phyloP scores from a whole-genome alignment of 2,888 invertebrate genomes.

The Polydrusus cervinus region DNA sequence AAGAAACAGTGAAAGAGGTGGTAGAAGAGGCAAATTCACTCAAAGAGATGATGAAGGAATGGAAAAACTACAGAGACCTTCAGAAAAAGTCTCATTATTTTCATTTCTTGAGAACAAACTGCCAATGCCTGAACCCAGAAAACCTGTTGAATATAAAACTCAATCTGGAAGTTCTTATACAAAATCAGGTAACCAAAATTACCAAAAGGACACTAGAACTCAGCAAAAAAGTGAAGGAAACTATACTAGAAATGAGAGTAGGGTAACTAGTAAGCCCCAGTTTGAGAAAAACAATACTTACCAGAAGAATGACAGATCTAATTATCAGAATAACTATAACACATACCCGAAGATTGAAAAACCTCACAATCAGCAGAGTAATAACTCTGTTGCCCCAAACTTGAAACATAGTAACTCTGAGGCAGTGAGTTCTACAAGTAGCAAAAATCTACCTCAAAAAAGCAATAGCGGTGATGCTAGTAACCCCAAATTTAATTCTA shows the following conservation, averaged over 20 bases:
- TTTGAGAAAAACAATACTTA: conserved; percentile 16
- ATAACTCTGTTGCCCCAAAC: conserved; percentile 25
- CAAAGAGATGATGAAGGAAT: conserved; percentile 72
- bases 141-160: conserved; percentile 14
- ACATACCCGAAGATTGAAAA: conserved; percentile 15
- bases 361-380: conserved; percentile 30
- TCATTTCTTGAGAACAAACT: conserved; percentile 89
- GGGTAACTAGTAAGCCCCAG: background rate
- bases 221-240: conserved; percentile 40
- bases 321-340: conserved; percentile 23
- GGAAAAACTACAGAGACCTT: conserved; percentile 80
- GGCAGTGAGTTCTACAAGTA: background rate
- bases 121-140: conserved; percentile 69
- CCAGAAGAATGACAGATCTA: conserved; percentile 29
- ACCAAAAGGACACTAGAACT: conserved; percentile 49
- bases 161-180: conserved; percentile 27
- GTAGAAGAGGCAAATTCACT: conserved; percentile 50
- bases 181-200: conserved; percentile 36
- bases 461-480: conserved; percentile 1
- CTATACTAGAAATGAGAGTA: conserved; percentile 52
- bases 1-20: conserved; percentile 33
- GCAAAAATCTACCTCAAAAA: conserved; percentile 34
- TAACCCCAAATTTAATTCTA: conserved; percentile 8
- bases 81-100: conserved; percentile 86
- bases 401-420: conserved; percentile 14